Base-by-base conservation (phyloP, 2,797 vertebrate species). In the Adelosebastes latens region DNA sequence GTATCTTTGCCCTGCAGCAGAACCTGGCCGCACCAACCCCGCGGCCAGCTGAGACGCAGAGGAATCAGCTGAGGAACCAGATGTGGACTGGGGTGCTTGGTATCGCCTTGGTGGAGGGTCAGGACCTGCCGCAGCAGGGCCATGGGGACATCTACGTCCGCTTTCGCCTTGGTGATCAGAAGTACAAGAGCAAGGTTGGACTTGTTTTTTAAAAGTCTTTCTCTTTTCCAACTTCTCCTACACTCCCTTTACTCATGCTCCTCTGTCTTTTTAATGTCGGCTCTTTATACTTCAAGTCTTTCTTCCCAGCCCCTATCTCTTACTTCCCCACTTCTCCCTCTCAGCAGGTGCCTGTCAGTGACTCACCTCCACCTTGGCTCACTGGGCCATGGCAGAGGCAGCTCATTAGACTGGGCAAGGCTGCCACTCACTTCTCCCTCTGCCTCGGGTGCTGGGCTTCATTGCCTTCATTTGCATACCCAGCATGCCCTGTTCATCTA, bases 141-240 rank as follows among this genome's bases (percentile, higher is more conserved):
- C 86, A 96, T 22, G 95, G 96, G 6, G 97, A 99, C 79, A 84
- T 97, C 82, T 99, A 97, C 39, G 97, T 99, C 66, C 96, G 96
- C 87, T 97, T 98, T 85, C 96, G 96, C 89, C 93, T 99, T 25
- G 96, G 97, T 39, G 97, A 98, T 76, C 98, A 99, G 93, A 98
- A 96, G 89, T 99, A 97, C 91, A 99, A 96, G 80, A 99, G 98
- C 94, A 99, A 98, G 97, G 99, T 99, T 89, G 87, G 82, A 69
- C 72, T 64, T 52, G n/a, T 60, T 72, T 42, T 77, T 56, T 18
- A 64, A 42, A 66, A 75, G 25, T 77, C 24, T 73, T 70, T 64
- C 24, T 73, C 49, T 75, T 84, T 72, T 58, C 25, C 49, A 39
- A 49, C 63, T 31, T 76, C 77, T 77, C 42, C 70, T 31, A 11